Evolutionary conservation across 2,888 invertebrate genomes (phyloP).

Genomic region (Venustoraphidia nigricollis): DNA sequence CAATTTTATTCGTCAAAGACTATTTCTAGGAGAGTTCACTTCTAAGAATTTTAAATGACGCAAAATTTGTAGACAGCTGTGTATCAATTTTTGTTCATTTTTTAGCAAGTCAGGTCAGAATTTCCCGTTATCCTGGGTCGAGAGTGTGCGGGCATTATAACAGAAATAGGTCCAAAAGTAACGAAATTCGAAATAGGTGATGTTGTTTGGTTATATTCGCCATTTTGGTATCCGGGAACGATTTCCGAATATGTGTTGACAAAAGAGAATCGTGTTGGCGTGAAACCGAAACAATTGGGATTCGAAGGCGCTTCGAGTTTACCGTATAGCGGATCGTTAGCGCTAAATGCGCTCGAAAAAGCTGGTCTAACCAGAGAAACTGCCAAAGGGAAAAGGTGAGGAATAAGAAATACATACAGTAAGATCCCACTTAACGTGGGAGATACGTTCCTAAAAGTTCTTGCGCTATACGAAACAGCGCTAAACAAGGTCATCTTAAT

Average conservation of each 20-base stretch:
- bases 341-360: slow-evolving; percentile 33
- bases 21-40: neutral
- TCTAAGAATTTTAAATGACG: neutral
- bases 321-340: slow-evolving; percentile 40
- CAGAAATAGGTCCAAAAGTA: slow-evolving; percentile 42
- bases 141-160: slow-evolving; percentile 43
- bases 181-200: slow-evolving; percentile 42
- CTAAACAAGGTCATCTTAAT: no score
- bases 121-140: slow-evolving; percentile 43
- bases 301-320: slow-evolving; percentile 44
- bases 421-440: no score
- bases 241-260: slow-evolving; percentile 37
- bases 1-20: neutral
- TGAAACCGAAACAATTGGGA: slow-evolving; percentile 36
- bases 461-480: no score
- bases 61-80: neutral
- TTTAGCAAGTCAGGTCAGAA: slow-evolving; percentile 25
- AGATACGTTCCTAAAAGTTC: no score
- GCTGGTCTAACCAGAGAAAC: slow-evolving; percentile 31
- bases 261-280: slow-evolving; percentile 32
- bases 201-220: slow-evolving; percentile 40
- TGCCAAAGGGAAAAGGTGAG: slow-evolving; percentile 34
- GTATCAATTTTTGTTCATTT: slow-evolving; percentile 7
- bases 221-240: slow-evolving; percentile 40
- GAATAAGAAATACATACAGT: neutral